Base-by-base conservation (phyloP, 2,113 vertebrate species). In the Antigone vipio region DNA sequence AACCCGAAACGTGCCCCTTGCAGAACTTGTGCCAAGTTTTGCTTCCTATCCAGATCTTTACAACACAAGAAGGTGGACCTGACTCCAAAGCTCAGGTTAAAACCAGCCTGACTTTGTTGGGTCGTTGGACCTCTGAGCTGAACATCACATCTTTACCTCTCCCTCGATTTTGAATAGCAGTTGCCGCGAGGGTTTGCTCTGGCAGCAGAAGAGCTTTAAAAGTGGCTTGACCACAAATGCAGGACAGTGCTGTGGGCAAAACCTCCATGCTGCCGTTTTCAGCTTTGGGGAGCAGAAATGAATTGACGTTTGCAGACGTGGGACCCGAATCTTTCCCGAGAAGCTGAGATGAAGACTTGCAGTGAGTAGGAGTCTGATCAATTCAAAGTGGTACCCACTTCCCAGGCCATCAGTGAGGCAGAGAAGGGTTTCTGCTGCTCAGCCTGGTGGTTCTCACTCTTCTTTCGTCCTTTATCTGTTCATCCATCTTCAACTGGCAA, bases 131-230 rank as follows among this genome's bases (percentile, higher is more conserved):
- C 11, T 52, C 38, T 58, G 44, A 44, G 81, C 23, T 59, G 12
- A 40, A 27, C 23, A 23, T 40, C 12, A 2, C 50, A 26, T n/a
- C 50, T 32, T 42, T 14, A 27, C 32, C 27, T 66, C 68, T 74
- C 26, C 9, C 20, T 81, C 14, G 8, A 12, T 64, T 44, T 30
- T 19, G 50, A 52, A 29, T 34, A 32, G 53, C 24, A 22, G 14
- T 29, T 76, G n/a, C 20, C 1, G 2, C 1, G 1, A 29, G 42
- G 17, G 22, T 29, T 56, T 2, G 2, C 23, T n/a, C n/a, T 49
- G 66, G 29, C 56, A 20, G 49, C 6, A 7, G 32, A 35, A 44
- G 35, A 68, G n/a, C 23, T 72, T 64, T 29, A 15, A 5, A 22
- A 40, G 75, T 9, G 20, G 23, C 42, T 55, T 72, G 24, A 19